phyloP scores from a whole-genome alignment of 1,140 invertebrate species.

The Paraescarpia echinospica region DNA sequence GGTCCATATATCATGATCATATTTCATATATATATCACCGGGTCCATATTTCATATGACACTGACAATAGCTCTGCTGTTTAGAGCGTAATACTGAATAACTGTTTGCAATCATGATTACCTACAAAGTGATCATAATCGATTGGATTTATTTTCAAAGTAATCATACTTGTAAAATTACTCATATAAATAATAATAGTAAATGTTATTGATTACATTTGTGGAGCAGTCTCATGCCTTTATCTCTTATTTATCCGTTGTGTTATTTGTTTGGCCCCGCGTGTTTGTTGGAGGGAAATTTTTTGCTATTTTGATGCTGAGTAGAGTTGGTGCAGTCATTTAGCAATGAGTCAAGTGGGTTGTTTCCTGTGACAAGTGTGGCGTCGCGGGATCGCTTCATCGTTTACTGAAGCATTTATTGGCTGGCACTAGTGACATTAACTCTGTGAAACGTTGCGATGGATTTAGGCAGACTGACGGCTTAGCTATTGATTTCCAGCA shows the following conservation, averaged over 20 bases:
- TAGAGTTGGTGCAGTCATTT: neutral
- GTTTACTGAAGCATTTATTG: neutral
- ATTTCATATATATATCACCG: too few relatives aligned
- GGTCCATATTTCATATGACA: too few relatives aligned
- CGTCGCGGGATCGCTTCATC: neutral
- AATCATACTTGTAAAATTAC: too few relatives aligned
- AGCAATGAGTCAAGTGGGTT: neutral
- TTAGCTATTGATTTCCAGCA: conserved; percentile 5
- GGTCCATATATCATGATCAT: too few relatives aligned
- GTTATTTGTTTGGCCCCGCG: neutral
- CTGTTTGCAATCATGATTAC: too few relatives aligned
- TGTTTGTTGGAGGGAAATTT: neutral
- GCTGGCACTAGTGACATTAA: neutral
- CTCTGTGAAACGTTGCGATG: neutral
- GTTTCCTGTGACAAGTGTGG: neutral
- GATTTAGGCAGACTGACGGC: neutral
- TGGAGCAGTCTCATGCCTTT: neutral
- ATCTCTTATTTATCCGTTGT: neutral
- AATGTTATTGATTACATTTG: too few relatives aligned
- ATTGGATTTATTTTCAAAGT: too few relatives aligned
- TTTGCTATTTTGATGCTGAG: neutral
- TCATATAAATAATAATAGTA: too few relatives aligned
- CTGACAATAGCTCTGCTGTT: too few relatives aligned
- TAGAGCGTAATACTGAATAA: too few relatives aligned
- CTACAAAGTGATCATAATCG: too few relatives aligned